Evolutionary conservation across 2,797 vertebrate genomes (phyloP).

Genomic region (Fratercula arctica): DNA sequence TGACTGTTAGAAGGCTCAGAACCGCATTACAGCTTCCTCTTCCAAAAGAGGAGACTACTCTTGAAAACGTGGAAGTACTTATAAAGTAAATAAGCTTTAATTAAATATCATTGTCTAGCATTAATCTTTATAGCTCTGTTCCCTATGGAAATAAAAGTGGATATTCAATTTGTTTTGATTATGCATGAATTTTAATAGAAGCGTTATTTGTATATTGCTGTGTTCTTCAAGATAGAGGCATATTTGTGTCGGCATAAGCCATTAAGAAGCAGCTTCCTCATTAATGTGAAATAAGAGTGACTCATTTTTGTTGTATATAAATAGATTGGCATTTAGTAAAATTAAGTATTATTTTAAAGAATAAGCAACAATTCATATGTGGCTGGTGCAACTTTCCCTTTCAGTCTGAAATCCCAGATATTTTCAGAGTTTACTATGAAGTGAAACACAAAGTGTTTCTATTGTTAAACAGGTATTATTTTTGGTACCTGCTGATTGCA

Average conservation of each 20-base stretch:
- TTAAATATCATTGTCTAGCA: constrained; percentile 81
- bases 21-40: constrained; percentile 45
- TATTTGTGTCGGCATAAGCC: neutral
- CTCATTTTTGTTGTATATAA: neutral
- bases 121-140: constrained; percentile 76
- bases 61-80: constrained; percentile 70
- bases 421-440: neutral
- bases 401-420: neutral
- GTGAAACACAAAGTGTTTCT: neutral
- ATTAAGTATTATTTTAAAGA: neutral
- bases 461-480: neutral
- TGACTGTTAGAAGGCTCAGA: constrained; percentile 43
- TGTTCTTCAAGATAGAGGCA: constrained; percentile 8
- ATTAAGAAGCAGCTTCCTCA: neutral
- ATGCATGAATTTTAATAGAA: constrained; percentile 69
- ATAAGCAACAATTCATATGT: neutral
- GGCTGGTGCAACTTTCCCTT: neutral
- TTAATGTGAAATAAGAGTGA: constrained; percentile 20
- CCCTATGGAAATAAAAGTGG: constrained; percentile 77
- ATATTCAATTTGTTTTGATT: constrained; percentile 81
- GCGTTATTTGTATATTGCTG: constrained; percentile 20
- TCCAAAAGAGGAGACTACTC: constrained; percentile 51
- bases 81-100: constrained; percentile 81
- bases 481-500: neutral
- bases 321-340: constrained; percentile 49